A percentile compares a stretch with the other conserved stretches of the same genome.
Evolutionary conservation across 2,113 vertebrate genomes (phyloP).

Genomic region (Grammomys surdaster): DNA sequence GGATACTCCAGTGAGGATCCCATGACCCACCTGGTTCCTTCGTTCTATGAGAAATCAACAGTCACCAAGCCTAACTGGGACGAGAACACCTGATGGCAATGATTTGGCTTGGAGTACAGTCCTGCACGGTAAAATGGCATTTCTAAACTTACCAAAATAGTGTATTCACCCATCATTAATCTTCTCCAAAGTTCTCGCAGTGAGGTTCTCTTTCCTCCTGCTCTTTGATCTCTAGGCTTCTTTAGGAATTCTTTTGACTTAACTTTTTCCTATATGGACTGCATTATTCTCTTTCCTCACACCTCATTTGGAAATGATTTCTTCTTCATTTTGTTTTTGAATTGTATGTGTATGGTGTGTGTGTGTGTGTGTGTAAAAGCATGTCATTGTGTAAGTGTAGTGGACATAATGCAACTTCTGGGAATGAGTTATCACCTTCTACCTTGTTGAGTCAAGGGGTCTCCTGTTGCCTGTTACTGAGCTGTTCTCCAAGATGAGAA

Average conservation of each 20-base stretch:
- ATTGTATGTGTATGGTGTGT: neutral
- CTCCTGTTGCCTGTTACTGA: neutral
- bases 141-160: conserved; percentile 12
- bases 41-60: neutral
- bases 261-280: neutral
- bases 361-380: neutral
- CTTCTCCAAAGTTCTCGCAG: neutral
- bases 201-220: neutral
- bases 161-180: neutral
- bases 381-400: neutral
- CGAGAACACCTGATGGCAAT: neutral
- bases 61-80: neutral
- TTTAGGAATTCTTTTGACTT: neutral
- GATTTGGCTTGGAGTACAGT: neutral
- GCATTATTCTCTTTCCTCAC: neutral
- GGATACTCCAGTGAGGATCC: neutral
- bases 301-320: conserved; percentile 34
- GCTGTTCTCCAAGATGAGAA: too few species aligned
- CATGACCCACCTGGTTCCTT: too few species aligned
- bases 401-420: neutral
- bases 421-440: neutral
- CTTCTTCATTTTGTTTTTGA: neutral
- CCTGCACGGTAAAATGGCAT: neutral
- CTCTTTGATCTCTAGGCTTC: conserved; percentile 8
- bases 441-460: neutral